These are phyloP conservation scores for Sesamia nonagrioides DNA, from an alignment of 1,140 invertebrate species.

Conservation along the genomic window DNA sequence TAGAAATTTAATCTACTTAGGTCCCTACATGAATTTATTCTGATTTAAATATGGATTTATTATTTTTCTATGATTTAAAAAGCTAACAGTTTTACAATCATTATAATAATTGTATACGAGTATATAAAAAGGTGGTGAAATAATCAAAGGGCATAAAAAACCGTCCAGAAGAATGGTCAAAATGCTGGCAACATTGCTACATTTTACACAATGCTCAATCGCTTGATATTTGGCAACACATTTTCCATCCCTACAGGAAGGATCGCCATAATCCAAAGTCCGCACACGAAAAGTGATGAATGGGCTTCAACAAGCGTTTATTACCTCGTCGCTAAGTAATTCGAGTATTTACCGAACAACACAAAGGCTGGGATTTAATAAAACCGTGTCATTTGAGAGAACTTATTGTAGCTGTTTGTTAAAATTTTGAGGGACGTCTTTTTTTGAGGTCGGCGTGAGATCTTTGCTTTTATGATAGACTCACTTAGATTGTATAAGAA, in stretches of 20 bases:
- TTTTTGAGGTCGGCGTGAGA: background rate
- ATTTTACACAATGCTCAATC: no score
- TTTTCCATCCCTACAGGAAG: slow-evolving; percentile 37
- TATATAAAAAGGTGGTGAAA: no score
- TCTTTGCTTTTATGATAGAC: background rate
- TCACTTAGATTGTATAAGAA: background rate
- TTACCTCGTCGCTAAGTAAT: slow-evolving; percentile 71
- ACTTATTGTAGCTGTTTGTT: slow-evolving; percentile 36
- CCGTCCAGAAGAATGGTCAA: no score
- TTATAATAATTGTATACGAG: no score
- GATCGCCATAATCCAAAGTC: background rate
- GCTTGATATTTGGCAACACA: no score
- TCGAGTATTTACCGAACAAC: slow-evolving; percentile 54
- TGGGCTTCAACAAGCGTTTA: slow-evolving; percentile 62
- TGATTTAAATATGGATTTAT: no score
- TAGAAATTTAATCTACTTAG: no score
- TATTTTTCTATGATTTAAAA: no score
- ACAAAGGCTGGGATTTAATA: slow-evolving; percentile 11
- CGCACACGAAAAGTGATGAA: slow-evolving; percentile 48
- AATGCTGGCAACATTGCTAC: no score
- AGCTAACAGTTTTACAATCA: no score
- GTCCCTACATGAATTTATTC: no score
- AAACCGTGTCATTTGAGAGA: slow-evolving; percentile 17
- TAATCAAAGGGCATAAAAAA: no score
- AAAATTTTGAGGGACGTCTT: background rate